Evolutionary conservation across 2,888 invertebrate genomes (phyloP).

Genomic region (Laothoe populi): DNA sequence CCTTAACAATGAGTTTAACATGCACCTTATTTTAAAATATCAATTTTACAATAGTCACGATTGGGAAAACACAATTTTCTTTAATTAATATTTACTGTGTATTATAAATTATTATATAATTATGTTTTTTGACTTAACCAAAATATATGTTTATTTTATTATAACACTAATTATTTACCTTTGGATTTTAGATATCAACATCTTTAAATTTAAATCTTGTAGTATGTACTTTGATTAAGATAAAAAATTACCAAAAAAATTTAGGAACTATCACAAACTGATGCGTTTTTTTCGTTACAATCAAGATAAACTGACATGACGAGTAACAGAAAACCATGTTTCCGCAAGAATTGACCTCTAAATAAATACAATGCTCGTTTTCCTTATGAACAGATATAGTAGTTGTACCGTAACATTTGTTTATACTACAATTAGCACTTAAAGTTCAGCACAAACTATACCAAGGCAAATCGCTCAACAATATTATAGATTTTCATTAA

Average conservation of each 20-base stretch:
- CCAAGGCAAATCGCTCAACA: not conserved
- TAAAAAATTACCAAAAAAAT: not conserved
- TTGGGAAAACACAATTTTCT: not conserved
- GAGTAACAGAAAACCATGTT: not conserved
- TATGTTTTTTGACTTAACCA: too few relatives aligned
- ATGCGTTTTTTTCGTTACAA: conserved; percentile 9
- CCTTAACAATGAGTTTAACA: too few relatives aligned
- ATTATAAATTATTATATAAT: too few relatives aligned
- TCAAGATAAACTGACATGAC: conserved; percentile 4
- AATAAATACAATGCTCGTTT: conserved; percentile 1
- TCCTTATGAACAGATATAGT: not conserved
- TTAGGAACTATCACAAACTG: not conserved
- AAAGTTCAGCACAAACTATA: not conserved
- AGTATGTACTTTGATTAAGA: not conserved
- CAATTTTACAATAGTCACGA: not conserved
- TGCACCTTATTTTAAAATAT: too few relatives aligned
- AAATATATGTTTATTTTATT: not conserved
- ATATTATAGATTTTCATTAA: not conserved
- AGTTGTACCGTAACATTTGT: not conserved
- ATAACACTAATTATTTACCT: not conserved
- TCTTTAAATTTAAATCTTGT: not conserved
- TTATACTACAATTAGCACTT: conserved; percentile 6
- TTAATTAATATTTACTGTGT: not conserved
- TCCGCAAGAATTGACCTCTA: conserved; percentile 18
- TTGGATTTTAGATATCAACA: conserved; percentile 7